These are phyloP conservation scores for Zoanthus sansibaricus DNA, from an alignment of 92 coral and sea anemone species.

Conservation along the genomic window DNA sequence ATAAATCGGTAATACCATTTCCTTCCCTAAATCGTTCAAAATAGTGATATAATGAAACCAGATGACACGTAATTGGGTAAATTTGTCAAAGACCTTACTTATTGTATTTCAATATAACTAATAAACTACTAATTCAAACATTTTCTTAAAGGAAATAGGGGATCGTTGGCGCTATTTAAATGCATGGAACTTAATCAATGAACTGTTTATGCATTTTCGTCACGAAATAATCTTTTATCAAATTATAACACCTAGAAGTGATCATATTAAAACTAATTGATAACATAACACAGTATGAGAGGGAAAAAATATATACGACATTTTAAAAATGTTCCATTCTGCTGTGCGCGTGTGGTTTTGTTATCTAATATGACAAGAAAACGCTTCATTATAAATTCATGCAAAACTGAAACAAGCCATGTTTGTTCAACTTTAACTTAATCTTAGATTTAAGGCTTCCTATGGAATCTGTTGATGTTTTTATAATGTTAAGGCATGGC, in stretches of 20 bases:
- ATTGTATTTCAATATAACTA: conserved; percentile 33
- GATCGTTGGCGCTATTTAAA: background rate
- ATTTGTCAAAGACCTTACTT: conserved; percentile 22
- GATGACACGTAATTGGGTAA: conserved; percentile 43
- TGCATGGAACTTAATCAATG: conserved; percentile 10
- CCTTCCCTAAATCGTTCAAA: conserved; percentile 31
- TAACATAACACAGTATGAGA: too few relatives aligned
- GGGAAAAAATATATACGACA: too few relatives aligned
- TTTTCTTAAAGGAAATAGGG: background rate
- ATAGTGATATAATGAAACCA: conserved; percentile 24
- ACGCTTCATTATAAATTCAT: too few relatives aligned
- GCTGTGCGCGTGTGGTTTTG: too few relatives aligned
- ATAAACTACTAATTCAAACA: conserved; percentile 17
- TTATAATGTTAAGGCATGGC: too few relatives aligned
- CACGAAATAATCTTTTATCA: conserved; percentile 5
- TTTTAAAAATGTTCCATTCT: too few relatives aligned
- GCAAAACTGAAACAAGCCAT: too few relatives aligned
- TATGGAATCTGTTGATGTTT: too few relatives aligned
- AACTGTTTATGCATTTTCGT: background rate
- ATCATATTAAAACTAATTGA: background rate
- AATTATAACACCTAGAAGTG: background rate
- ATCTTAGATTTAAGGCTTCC: too few relatives aligned
- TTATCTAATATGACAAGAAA: too few relatives aligned
- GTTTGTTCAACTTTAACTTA: too few relatives aligned
- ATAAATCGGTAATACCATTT: conserved; percentile 18